Conservation (phyloP, 2,888 invertebrate genomes). For the Cheilosia pagana region DNA sequence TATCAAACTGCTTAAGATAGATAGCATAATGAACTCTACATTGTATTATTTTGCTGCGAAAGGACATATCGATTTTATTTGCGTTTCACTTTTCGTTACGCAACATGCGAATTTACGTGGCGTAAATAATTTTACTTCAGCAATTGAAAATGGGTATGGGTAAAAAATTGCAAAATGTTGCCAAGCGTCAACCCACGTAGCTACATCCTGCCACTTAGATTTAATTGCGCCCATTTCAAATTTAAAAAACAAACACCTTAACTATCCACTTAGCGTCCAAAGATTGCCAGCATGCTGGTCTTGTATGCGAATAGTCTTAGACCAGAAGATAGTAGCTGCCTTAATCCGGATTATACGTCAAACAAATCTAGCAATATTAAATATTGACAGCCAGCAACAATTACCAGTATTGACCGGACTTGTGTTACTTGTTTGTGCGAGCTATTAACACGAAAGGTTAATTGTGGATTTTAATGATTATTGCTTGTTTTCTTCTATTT, state of each 20-base stretch:
- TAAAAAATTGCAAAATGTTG: too few species aligned
- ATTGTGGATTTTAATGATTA: conserved; percentile 23
- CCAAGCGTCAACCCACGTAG: too few species aligned
- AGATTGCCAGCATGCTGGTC: background rate
- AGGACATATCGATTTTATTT: too few species aligned
- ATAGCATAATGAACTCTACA: too few species aligned
- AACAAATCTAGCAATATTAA: background rate
- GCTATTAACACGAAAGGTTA: conserved; percentile 15
- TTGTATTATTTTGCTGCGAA: too few species aligned
- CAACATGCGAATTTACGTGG: too few species aligned
- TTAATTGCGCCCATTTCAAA: too few species aligned
- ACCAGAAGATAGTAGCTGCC: background rate
- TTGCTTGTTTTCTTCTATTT: conserved; percentile 8
- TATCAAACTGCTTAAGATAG: too few species aligned
- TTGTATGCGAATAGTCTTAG: background rate
- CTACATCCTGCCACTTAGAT: too few species aligned
- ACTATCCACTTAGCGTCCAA: background rate
- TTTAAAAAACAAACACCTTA: background rate
- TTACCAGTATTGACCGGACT: conserved; percentile 25
- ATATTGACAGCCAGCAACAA: background rate
- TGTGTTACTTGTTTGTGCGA: background rate
- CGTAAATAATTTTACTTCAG: too few species aligned
- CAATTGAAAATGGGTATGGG: too few species aligned
- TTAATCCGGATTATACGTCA: background rate
- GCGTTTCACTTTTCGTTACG: too few species aligned